phyloP scores from a whole-genome alignment of 1,140 invertebrate species.

The Papilio helenus region DNA sequence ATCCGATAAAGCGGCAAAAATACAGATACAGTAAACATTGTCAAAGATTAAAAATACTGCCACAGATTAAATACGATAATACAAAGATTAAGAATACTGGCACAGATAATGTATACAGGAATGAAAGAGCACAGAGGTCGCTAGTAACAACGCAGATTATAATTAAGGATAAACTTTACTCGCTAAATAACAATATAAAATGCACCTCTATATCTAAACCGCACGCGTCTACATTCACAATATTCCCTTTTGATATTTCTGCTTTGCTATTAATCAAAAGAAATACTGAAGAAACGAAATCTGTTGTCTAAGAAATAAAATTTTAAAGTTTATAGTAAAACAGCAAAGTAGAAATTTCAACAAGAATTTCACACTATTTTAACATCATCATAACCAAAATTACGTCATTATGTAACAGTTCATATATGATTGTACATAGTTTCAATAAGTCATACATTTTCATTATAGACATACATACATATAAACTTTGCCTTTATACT shows the following conservation, averaged over 20 bases:
- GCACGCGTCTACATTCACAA: slow-evolving; percentile 56
- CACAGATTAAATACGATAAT: neutral
- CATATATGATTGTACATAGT: neutral
- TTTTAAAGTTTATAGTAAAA: neutral
- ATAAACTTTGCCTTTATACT: neutral
- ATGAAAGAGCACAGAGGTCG: slow-evolving; percentile 11
- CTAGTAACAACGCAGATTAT: slow-evolving; percentile 23
- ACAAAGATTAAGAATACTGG: slow-evolving; percentile 24
- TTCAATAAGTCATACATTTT: neutral
- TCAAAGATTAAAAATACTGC: slow-evolving; percentile 24
- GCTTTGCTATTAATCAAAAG: slow-evolving; percentile 28
- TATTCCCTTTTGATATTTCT: slow-evolving; percentile 44
- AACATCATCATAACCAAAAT: neutral
- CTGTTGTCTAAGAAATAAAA: no score
- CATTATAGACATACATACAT: neutral
- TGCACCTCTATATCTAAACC: slow-evolving; percentile 72
- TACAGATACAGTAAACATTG: slow-evolving; percentile 6
- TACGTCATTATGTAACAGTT: slow-evolving; percentile 7
- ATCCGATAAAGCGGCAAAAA: slow-evolving; percentile 7
- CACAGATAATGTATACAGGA: slow-evolving; percentile 5
- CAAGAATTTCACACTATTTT: neutral
- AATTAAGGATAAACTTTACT: slow-evolving; percentile 20
- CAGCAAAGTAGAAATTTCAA: neutral
- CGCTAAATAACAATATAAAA: slow-evolving; percentile 61
- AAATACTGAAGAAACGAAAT: no score